These are phyloP conservation scores for Psittacara wagleri DNA, from an alignment of 2,113 vertebrate genomes.

Conservation along the genomic window DNA sequence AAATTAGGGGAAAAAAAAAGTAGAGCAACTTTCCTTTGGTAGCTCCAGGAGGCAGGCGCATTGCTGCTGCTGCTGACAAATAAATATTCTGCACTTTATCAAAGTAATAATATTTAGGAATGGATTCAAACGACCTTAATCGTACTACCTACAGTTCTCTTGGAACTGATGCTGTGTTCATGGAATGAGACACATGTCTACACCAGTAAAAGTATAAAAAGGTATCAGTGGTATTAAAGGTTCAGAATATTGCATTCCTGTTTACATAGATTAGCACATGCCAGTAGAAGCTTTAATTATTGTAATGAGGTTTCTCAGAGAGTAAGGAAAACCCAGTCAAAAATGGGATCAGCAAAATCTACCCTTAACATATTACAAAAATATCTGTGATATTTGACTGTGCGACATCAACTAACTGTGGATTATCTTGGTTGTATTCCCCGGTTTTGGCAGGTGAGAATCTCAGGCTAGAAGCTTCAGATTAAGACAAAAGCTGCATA, in stretches of 20 bases:
- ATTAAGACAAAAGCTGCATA: not conserved
- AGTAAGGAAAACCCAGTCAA: not conserved
- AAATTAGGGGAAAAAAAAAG: not conserved
- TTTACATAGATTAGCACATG: not conserved
- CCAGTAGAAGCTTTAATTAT: not conserved
- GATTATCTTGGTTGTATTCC: not conserved
- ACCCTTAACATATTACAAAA: not conserved
- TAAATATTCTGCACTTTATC: not conserved
- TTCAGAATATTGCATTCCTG: not conserved
- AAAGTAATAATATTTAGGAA: not conserved
- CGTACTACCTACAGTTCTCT: not conserved
- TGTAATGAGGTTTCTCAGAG: not conserved
- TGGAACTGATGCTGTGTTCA: not conserved
- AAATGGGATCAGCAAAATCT: not conserved
- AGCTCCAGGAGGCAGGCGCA: not conserved
- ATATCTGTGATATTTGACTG: not conserved
- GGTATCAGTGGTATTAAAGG: not conserved
- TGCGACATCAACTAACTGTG: not conserved
- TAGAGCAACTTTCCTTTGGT: not conserved
- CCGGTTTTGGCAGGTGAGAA: not conserved
- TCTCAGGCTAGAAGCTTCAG: not conserved
- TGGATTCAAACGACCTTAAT: not conserved
- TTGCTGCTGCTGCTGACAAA: not conserved
- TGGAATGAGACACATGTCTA: not conserved
- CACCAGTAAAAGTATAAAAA: not conserved